Conservation (phyloP, 2,113 vertebrate species). For the Nannospalax galili region DNA sequence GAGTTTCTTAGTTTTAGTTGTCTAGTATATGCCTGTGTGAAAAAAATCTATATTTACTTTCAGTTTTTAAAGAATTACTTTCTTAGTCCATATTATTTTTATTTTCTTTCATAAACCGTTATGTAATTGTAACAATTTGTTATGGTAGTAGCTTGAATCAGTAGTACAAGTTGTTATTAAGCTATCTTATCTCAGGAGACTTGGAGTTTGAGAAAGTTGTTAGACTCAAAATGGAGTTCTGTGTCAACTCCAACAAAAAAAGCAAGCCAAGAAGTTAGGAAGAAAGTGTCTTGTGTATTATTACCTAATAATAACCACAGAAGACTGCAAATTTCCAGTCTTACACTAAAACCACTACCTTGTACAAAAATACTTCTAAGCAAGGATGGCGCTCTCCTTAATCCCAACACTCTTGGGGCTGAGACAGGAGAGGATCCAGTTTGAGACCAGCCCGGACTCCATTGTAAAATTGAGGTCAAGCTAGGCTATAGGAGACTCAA, state of each 20-base stretch:
- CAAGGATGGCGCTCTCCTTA: background rate
- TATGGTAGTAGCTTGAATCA: background rate
- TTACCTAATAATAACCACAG: background rate
- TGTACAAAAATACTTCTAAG: background rate
- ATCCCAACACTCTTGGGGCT: background rate
- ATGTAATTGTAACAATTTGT: background rate
- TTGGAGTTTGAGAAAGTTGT: background rate
- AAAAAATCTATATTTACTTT: slow-evolving; percentile 18
- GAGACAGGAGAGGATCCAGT: background rate
- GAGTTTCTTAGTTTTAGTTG: slow-evolving; percentile 30
- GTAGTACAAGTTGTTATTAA: slow-evolving; percentile 36
- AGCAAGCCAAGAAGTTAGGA: background rate
- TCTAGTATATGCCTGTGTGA: background rate
- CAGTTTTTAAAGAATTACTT: slow-evolving; percentile 49
- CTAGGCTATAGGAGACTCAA: background rate
- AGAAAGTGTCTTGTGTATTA: background rate
- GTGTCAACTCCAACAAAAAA: background rate
- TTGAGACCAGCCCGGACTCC: background rate
- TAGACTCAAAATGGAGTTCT: background rate
- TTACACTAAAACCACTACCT: background rate
- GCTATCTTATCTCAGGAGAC: background rate
- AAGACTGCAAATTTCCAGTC: background rate
- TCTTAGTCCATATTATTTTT: slow-evolving; percentile 23
- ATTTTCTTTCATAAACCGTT: slow-evolving; percentile 1
- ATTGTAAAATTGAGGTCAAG: background rate